Evolutionary conservation across 2,113 vertebrate genomes (phyloP), one percentile per base, ranked within the genome.

Genomic region (Pogona vitticeps): DNA sequence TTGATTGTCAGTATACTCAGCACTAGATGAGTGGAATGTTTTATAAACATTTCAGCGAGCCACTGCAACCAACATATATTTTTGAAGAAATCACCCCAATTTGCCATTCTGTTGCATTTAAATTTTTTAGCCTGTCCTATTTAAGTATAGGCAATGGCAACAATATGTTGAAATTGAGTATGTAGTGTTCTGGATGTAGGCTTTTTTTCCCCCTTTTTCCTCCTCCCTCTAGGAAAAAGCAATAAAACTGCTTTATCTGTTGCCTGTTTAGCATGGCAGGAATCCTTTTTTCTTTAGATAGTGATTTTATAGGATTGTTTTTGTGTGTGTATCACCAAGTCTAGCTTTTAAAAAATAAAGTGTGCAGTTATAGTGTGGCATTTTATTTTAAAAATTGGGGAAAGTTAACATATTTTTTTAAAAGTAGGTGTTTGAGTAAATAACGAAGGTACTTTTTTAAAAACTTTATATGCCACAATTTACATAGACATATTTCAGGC

Each of bases 391-490:
- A 92, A 94, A 92, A 92, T 26, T 91, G 92, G 94, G 92, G 94
- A 90, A 95, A 96, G 90, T 93, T 94, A 88, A 91, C 90, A 80
- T 96, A 95, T 96, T 96, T 96, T 96, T 97, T 95, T 95, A 96
- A 95, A 90, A 92, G 93, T 93, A 91, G 93, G 83, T 88, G 88
- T 95, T 95, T 95, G 94, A 95, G 94, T 95, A 95, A 95, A 94
- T 93, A 94, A 92, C 0, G 86, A 93, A 96, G 90, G 94, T 94
- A 94, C 95, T 96, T 96, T 96, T 96, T 95, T 89, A 91, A 92
- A 95, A 94, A 92, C 91, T 90, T 84, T 94, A 85, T 95, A 93
- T 95, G 95, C 95, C 94, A 90, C 96, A 89, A 93, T 94, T 96
- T 94, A 90, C 91, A 90, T 78, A 91, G 94, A 92, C 80, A 36